Evolutionary conservation across 2,797 vertebrate species (phyloP), one percentile per base, ranked within the genome.

Genomic region (Sebastes steindachneri): DNA sequence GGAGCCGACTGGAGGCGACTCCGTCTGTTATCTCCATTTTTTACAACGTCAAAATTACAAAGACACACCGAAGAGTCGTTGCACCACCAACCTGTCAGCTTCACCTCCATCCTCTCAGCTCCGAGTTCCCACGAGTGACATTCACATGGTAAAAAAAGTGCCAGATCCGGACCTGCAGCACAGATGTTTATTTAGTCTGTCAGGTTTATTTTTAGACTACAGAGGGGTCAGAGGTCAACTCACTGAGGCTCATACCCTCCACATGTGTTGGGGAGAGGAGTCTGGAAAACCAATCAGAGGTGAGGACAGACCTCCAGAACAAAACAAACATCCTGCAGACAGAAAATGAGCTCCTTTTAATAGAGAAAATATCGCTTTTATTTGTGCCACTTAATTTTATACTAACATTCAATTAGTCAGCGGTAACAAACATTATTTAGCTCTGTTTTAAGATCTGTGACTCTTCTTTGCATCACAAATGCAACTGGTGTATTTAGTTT

Each of bases 141-240:
- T 54, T 80, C 75, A 51, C 81, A 54, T 62, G 9, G 67, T 54
- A 10, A 57, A 64, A 19, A 48, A 74, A 48, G 73, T 68, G 73
- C 63, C 41, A 72, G 29, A 80, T 82, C 88, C 57, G 70, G 86
- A 89, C 86, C 88, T 80, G 82, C 80, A 82, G 88, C 83, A 28
- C 73, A 83, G 68, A 77, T 86, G 88, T 91, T 91, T 92, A 67
- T 84, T 83, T 58, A 73, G 75, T 25, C 68, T 84, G 83, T 83
- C 15, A 17, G 76, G 73, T 88, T 89, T 93, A 90, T 91, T 91
- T 94, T 91, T 88, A 92, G 90, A 82, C 80, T 29, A 19, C 68
- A 19, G 37, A 5, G 9, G 62, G 87, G 88, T 90, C 86, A 90
- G 35, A 87, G 90, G 90, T 92, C 90, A 80, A 37, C 82, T 63